phyloP scores from a whole-genome alignment of 2,113 vertebrate genomes.

The Pyxicephalus adspersus region DNA sequence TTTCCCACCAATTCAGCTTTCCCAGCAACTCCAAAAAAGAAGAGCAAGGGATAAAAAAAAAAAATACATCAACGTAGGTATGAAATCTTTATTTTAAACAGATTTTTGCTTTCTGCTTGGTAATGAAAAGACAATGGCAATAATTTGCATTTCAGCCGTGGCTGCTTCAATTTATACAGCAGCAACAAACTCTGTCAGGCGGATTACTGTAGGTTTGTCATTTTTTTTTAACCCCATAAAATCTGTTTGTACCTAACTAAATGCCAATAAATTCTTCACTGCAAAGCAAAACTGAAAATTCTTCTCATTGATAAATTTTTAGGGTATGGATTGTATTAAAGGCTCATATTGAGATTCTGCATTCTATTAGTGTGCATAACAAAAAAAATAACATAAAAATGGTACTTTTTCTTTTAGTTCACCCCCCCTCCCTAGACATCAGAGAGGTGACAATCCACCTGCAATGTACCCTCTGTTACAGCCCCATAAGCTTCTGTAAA shows the following conservation, averaged over 20 bases:
- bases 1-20: constrained; percentile 56
- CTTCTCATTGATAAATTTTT: too few species aligned
- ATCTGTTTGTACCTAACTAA: background rate
- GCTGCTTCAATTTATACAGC: background rate
- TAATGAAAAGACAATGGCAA: constrained; percentile 40
- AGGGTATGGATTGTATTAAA: too few species aligned
- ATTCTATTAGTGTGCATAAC: too few species aligned
- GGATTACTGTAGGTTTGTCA: background rate
- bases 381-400: too few species aligned
- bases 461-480: too few species aligned
- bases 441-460: too few species aligned
- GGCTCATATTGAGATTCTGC: too few species aligned
- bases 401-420: too few species aligned
- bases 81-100: constrained; percentile 41
- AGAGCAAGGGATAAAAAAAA: background rate
- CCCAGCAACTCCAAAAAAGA: constrained; percentile 36
- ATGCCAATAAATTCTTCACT: too few species aligned
- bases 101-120: constrained; percentile 29
- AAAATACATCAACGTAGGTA: background rate
- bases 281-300: too few species aligned
- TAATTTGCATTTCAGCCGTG: constrained; percentile 42
- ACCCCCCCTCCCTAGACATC: too few species aligned
- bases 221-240: background rate
- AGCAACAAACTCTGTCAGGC: background rate
- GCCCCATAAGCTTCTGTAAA: background rate